A percentile compares a stretch with the other conserved stretches of the same genome.
These are phyloP conservation scores for Himalopsyche japonica DNA, from an alignment of 2,888 invertebrate species.

Conservation along the genomic window DNA sequence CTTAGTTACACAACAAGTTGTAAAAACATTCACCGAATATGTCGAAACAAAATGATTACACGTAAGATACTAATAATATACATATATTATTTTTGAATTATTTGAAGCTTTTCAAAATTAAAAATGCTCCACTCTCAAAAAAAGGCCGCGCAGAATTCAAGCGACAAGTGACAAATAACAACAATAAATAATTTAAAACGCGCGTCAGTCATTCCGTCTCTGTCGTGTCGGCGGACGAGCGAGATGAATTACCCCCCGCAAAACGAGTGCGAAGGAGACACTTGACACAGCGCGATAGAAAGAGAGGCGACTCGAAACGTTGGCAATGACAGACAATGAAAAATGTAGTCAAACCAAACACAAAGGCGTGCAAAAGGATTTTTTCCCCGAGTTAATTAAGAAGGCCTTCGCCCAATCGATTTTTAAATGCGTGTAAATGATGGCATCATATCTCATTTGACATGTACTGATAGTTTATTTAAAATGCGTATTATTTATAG, in stretches of 20 bases:
- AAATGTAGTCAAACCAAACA: background rate
- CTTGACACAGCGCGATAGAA: background rate
- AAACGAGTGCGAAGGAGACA: background rate
- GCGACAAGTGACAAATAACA: conserved; percentile 38
- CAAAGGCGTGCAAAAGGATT: conserved; percentile 22
- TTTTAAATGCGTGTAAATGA: background rate
- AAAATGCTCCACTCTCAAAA: background rate
- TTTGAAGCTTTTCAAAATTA: background rate
- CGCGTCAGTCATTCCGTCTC: conserved; percentile 29
- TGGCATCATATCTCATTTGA: background rate
- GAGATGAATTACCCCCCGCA: background rate
- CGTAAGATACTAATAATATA: too few relatives aligned
- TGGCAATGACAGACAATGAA: background rate
- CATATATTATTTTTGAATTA: too few relatives aligned
- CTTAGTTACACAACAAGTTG: too few relatives aligned
- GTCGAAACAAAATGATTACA: too few relatives aligned
- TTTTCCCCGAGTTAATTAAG: conserved; percentile 22
- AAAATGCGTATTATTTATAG: background rate
- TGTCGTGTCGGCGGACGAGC: conserved; percentile 9
- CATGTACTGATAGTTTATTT: background rate
- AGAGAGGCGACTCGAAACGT: background rate
- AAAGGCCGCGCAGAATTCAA: background rate
- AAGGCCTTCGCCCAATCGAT: background rate
- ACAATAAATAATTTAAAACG: conserved; percentile 35
- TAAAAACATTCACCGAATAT: too few relatives aligned